These are phyloP conservation scores for Dendrolimus punctatus DNA, from an alignment of 1,140 invertebrate species.

Conservation along the genomic window DNA sequence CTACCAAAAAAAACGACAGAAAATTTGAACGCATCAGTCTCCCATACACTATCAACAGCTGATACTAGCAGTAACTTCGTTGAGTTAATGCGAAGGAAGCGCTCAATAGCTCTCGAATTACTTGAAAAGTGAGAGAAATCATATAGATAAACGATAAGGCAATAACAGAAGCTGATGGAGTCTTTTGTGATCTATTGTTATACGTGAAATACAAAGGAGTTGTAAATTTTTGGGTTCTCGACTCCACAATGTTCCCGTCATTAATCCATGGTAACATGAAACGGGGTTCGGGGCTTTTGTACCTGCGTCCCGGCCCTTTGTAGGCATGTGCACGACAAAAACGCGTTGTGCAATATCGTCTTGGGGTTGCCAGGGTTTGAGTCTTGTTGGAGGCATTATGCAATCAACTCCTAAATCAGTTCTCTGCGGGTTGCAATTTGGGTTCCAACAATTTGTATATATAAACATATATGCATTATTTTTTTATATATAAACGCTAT, in stretches of 20 bases:
- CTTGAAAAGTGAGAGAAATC: conserved; percentile 55
- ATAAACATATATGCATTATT: too few species aligned
- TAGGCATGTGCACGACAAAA: conserved; percentile 64
- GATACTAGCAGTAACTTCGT: background rate
- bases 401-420: too few species aligned
- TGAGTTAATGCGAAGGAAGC: background rate
- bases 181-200: conserved; percentile 61
- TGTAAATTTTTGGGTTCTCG: conserved; percentile 70
- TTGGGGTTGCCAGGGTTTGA: background rate
- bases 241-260: conserved; percentile 63
- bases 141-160: conserved; percentile 59
- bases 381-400: too few species aligned
- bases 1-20: too few species aligned
- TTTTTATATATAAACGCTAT: too few species aligned
- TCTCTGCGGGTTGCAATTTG: too few species aligned
- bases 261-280: conserved; percentile 63
- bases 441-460: too few species aligned
- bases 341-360: conserved; percentile 59
- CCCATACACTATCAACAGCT: too few species aligned
- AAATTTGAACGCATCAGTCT: too few species aligned
- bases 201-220: conserved; percentile 51
- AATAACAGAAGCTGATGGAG: conserved; percentile 64
- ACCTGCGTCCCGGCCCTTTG: conserved; percentile 58
- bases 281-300: conserved; percentile 56
- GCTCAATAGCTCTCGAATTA: conserved; percentile 36